phyloP scores from a whole-genome alignment of 1,140 invertebrate genomes.

The Drosophila varians region DNA sequence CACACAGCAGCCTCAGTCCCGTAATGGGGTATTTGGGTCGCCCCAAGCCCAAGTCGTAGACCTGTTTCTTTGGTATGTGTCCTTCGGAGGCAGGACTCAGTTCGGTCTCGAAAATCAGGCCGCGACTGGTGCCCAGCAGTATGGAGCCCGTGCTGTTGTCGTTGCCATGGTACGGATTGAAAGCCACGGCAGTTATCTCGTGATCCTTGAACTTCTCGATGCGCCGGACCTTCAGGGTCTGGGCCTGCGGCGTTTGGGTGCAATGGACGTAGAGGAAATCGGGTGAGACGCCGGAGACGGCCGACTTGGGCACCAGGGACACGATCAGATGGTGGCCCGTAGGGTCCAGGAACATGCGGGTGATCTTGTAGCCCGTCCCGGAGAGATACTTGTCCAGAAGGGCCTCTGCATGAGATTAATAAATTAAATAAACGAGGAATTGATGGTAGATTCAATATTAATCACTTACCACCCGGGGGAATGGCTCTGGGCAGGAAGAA shows the following conservation, averaged over 20 bases:
- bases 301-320: constrained; percentile 87
- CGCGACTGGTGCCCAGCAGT: constrained; percentile 94
- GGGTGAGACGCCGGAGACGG: constrained; percentile 85
- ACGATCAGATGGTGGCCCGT: constrained; percentile 93
- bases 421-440: neutral
- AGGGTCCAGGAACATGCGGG: constrained; percentile 93
- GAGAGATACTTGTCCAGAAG: constrained; percentile 86
- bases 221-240: constrained; percentile 86
- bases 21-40: constrained; percentile 90
- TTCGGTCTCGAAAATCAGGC: constrained; percentile 96
- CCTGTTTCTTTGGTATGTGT: constrained; percentile 93
- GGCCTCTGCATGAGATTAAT: constrained; percentile 84
- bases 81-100: constrained; percentile 89
- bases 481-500: constrained; percentile 92
- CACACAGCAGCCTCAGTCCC: constrained; percentile 92
- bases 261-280: constrained; percentile 92
- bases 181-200: constrained; percentile 95
- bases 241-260: constrained; percentile 84
- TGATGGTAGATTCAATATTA: no score
- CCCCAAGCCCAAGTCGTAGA: constrained; percentile 93
- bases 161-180: constrained; percentile 91
- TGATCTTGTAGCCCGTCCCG: constrained; percentile 86
- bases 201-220: constrained; percentile 89
- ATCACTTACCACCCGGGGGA: constrained; percentile 89
- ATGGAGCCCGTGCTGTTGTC: constrained; percentile 91